These are phyloP conservation scores for Steinernema feltiae DNA, from an alignment of 1,140 invertebrate genomes.

Conservation along the genomic window DNA sequence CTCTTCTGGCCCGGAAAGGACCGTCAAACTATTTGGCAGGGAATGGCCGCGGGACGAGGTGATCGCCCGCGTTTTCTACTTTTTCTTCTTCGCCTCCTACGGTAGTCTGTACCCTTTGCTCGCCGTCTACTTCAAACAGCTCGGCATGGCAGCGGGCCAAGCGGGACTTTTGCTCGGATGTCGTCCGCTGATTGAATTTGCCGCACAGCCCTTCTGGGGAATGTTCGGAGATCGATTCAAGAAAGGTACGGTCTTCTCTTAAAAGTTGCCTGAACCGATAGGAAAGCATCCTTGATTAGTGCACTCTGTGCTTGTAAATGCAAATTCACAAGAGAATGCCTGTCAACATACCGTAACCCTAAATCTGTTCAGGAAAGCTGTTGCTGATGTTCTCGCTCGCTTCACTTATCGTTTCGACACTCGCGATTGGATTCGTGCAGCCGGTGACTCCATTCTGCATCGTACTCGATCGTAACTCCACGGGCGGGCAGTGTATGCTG, in stretches of 20 bases:
- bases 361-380: conserved; percentile 63
- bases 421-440: conserved; percentile 86
- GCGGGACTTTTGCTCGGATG: conserved; percentile 70
- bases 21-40: conserved; percentile 43
- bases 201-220: conserved; percentile 96
- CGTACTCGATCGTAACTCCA: conserved; percentile 68
- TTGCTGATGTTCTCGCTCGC: conserved; percentile 81
- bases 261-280: too few relatives aligned
- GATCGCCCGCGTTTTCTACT: conserved; percentile 92
- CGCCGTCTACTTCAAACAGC: conserved; percentile 95
- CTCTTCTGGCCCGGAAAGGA: conserved; percentile 25
- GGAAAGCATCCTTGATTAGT: too few relatives aligned
- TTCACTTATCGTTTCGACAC: conserved; percentile 91
- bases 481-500: conserved; percentile 53
- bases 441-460: conserved; percentile 81
- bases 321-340: too few relatives aligned
- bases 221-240: conserved; percentile 73
- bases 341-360: too few relatives aligned
- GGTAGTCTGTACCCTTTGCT: conserved; percentile 93
- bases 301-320: too few relatives aligned
- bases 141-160: conserved; percentile 85
- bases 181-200: conserved; percentile 90
- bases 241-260: conserved; percentile 59
- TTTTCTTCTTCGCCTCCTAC: conserved; percentile 98
- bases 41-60: conserved; percentile 67